Evolutionary conservation across 2,797 vertebrate genomes (phyloP).

Genomic region (Pantherophis alleghaniensis): DNA sequence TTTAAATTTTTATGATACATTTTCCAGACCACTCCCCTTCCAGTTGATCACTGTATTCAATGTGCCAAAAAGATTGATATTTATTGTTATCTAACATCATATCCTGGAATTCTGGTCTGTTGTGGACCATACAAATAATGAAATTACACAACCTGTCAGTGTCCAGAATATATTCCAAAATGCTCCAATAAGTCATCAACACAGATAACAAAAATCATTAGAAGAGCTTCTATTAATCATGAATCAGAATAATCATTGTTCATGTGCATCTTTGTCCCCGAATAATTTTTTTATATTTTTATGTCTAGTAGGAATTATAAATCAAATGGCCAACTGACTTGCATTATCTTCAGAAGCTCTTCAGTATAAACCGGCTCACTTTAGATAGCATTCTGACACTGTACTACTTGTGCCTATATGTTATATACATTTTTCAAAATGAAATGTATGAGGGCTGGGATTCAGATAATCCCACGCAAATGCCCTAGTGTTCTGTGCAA

Average conservation of each 20-base stretch:
- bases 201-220: constrained; percentile 47
- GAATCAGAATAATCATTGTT: not conserved
- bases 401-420: not conserved
- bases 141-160: not conserved
- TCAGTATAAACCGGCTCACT: not conserved
- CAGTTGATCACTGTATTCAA: constrained; percentile 64
- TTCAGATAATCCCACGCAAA: not conserved
- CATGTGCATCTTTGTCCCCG: not conserved
- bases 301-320: not conserved
- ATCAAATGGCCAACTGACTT: not conserved
- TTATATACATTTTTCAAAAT: not conserved
- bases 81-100: constrained; percentile 30
- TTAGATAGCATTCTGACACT: not conserved
- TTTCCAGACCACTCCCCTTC: constrained; percentile 44
- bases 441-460: not conserved
- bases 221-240: constrained; percentile 28
- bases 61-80: constrained; percentile 56
- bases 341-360: constrained; percentile 9
- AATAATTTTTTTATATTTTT: not conserved
- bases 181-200: constrained; percentile 26
- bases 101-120: constrained; percentile 31
- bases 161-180: constrained; percentile 29
- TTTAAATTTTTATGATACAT: constrained; percentile 57
- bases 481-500: not conserved
- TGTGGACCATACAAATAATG: constrained; percentile 36